Percentiles rank a stretch among this genome's conserved stretches.
Conservation (phyloP, 2,797 vertebrate genomes). For the Coendou prehensilis region DNA sequence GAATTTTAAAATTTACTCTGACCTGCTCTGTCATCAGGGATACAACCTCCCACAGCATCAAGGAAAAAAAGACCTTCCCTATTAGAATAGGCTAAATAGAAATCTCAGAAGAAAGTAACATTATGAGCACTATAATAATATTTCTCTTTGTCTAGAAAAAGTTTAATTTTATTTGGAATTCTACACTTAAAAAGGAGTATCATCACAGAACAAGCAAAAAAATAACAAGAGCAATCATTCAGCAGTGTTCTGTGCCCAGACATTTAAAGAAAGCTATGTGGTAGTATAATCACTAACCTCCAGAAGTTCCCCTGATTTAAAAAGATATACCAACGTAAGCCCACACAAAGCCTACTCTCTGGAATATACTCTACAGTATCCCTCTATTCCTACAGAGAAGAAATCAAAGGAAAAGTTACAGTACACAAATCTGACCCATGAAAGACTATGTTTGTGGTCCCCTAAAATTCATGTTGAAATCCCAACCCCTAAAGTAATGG, state of each 20-base stretch:
- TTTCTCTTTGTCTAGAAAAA: not conserved
- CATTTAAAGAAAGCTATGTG: not conserved
- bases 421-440: not conserved
- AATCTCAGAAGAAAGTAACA: not conserved
- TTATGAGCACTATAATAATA: rapidly evolving
- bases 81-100: not conserved
- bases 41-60: not conserved
- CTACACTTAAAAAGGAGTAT: not conserved
- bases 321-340: not conserved
- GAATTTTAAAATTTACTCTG: not conserved
- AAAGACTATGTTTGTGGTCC: not conserved
- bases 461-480: not conserved
- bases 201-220: not conserved
- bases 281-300: rapidly evolving
- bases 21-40: too few relatives aligned
- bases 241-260: not conserved
- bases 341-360: not conserved
- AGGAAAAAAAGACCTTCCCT: not conserved
- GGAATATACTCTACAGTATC: rapidly evolving
- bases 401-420: too few relatives aligned
- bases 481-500: not conserved
- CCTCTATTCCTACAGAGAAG: not conserved
- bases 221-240: rapidly evolving
- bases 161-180: not conserved
- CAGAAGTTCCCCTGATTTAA: too few relatives aligned